phyloP scores from a whole-genome alignment of 2,888 invertebrate species.

The Allolobophora icterica region DNA sequence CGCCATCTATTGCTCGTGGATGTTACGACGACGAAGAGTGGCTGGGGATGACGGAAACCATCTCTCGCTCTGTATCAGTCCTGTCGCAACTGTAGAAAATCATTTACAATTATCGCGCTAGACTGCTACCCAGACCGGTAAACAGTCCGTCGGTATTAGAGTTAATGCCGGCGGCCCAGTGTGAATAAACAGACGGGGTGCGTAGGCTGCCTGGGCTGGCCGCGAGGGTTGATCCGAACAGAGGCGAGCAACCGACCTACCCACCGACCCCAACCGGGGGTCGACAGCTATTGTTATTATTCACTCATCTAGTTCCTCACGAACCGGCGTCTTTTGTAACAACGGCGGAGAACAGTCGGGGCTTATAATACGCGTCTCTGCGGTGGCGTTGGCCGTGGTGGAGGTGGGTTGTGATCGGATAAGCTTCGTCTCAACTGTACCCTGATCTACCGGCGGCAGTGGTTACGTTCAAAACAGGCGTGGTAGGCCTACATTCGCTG shows the following conservation, averaged over 20 bases:
- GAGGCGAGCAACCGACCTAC: neutral
- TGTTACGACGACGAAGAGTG: too few species aligned
- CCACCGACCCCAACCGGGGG: neutral
- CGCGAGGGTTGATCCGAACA: neutral
- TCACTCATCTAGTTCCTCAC: slow-evolving; percentile 11
- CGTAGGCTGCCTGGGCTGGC: neutral
- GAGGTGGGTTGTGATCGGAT: neutral
- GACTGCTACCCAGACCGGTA: neutral
- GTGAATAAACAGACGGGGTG: neutral
- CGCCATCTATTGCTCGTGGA: neutral
- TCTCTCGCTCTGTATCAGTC: neutral
- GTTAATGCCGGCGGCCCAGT: neutral
- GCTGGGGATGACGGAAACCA: neutral
- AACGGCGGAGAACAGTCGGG: neutral
- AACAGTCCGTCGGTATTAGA: neutral
- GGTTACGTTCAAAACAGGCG: neutral
- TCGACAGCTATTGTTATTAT: neutral
- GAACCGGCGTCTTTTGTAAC: neutral
- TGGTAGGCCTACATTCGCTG: neutral
- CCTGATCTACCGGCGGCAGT: neutral
- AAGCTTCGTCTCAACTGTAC: neutral
- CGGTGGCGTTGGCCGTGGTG: neutral
- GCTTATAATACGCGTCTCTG: neutral
- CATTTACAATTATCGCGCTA: neutral
- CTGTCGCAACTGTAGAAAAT: neutral